A percentile compares a stretch with the other conserved stretches of the same genome.
phyloP scores from a whole-genome alignment of 2,797 vertebrate species.

The Clarias fuscus region DNA sequence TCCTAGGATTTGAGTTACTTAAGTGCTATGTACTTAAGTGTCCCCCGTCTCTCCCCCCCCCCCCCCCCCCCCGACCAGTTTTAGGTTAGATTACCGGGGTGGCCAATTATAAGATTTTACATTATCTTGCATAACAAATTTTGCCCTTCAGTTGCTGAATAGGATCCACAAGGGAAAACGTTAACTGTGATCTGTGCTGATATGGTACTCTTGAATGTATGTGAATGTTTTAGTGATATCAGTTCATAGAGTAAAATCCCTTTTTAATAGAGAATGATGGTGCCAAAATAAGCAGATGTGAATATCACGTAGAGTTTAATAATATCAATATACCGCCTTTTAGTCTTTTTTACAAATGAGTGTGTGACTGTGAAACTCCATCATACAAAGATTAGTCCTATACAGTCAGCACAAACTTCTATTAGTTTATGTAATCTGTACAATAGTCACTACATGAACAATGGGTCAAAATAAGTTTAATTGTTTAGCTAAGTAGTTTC shows the following conservation, averaged over 20 bases:
- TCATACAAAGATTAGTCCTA: not conserved
- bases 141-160: conserved; percentile 32
- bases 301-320: not conserved
- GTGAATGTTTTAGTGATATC: not conserved
- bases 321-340: too few relatives aligned
- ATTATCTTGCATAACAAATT: not conserved
- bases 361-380: conserved; percentile 9
- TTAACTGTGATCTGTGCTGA: conserved; percentile 24
- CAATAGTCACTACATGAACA: not conserved
- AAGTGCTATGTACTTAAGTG: conserved; percentile 63
- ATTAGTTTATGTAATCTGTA: not conserved
- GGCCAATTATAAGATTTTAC: conserved; percentile 40
- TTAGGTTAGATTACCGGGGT: conserved; percentile 57
- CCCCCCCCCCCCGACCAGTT: conserved; percentile 44
- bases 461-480: not conserved
- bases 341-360: not conserved
- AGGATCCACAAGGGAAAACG: conserved; percentile 24
- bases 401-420: not conserved
- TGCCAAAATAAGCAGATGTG: not conserved
- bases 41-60: conserved; percentile 31
- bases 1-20: conserved; percentile 71
- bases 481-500: not conserved
- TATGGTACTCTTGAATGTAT: conserved; percentile 10
- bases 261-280: not conserved
- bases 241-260: not conserved